Percentiles rank a stretch among this genome's conserved stretches.
phyloP scores from a whole-genome alignment of 2,888 invertebrate genomes.

The Chloroclystis v-ata region DNA sequence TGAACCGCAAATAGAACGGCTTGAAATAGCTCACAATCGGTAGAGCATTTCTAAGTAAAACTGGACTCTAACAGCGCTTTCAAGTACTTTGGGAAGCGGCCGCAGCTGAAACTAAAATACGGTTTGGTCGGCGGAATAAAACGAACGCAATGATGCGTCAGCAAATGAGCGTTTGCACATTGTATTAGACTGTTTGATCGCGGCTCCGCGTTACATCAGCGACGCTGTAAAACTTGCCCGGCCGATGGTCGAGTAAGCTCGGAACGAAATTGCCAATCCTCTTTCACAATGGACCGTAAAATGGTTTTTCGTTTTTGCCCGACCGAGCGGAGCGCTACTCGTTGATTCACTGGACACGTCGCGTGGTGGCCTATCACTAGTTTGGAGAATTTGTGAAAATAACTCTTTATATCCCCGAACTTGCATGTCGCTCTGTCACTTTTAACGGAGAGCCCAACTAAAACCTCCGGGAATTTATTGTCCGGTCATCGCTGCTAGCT shows the following conservation, averaged over 20 bases:
- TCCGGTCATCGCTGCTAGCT: not conserved
- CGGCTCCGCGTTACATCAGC: slow-evolving; percentile 62
- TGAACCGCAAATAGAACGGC: too few species aligned
- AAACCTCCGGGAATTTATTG: slow-evolving; percentile 1
- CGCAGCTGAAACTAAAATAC: slow-evolving; percentile 17
- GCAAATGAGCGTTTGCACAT: slow-evolving; percentile 36
- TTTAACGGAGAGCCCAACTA: slow-evolving; percentile 8
- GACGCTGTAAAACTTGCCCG: slow-evolving; percentile 70
- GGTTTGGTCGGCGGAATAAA: slow-evolving; percentile 23
- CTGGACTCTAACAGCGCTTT: not conserved
- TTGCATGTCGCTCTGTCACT: slow-evolving; percentile 28
- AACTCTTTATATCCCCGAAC: slow-evolving; percentile 57
- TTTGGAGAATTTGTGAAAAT: slow-evolving; percentile 63
- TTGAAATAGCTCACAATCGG: too few species aligned
- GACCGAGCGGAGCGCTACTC: slow-evolving; percentile 70
- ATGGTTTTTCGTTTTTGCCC: slow-evolving; percentile 78
- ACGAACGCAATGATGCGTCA: slow-evolving; percentile 30
- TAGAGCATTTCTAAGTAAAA: too few species aligned
- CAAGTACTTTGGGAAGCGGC: slow-evolving; percentile 12
- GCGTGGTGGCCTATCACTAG: slow-evolving; percentile 66
- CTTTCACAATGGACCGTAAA: slow-evolving; percentile 78
- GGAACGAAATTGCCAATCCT: slow-evolving; percentile 77
- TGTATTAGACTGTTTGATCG: slow-evolving; percentile 53
- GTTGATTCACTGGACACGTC: slow-evolving; percentile 76
- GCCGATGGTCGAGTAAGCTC: slow-evolving; percentile 73